Evolutionary conservation across 2,113 vertebrate genomes (phyloP).

Genomic region (Sardina pilchardus): DNA sequence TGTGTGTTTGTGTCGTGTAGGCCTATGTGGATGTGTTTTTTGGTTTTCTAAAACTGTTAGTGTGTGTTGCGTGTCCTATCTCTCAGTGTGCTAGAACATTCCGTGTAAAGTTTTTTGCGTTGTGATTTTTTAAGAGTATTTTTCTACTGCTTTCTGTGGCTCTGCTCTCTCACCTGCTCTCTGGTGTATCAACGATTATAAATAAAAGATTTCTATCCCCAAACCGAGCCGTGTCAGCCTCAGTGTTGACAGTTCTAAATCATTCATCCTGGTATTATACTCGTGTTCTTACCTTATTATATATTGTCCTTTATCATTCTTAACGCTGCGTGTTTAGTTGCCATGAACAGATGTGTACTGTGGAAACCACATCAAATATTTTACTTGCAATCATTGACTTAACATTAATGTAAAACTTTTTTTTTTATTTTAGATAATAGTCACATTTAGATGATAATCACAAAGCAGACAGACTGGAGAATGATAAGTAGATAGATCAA

Average conservation of each 20-base stretch:
- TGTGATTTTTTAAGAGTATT: constrained; percentile 75
- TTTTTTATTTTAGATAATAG: too few species aligned
- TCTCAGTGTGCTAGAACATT: constrained; percentile 57
- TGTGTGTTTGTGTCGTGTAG: constrained; percentile 13
- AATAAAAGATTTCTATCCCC: constrained; percentile 8
- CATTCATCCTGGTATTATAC: too few species aligned
- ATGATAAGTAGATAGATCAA: too few species aligned
- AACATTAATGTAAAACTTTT: too few species aligned
- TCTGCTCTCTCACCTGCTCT: background rate
- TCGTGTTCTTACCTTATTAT: too few species aligned
- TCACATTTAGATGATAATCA: too few species aligned
- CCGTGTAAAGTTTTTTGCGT: constrained; percentile 58
- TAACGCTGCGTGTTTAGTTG: too few species aligned
- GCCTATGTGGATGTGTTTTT: constrained; percentile 36
- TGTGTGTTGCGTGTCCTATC: background rate
- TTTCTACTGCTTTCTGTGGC: constrained; percentile 70
- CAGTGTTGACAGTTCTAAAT: background rate
- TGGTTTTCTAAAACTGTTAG: constrained; percentile 29
- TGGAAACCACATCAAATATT: too few species aligned
- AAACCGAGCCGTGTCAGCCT: background rate
- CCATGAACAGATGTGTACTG: too few species aligned
- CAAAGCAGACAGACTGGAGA: too few species aligned
- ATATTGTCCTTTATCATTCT: too few species aligned
- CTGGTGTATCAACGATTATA: background rate
- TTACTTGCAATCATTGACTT: too few species aligned